phyloP scores from a whole-genome alignment of 2,888 invertebrate species.

The Lottia scabra region DNA sequence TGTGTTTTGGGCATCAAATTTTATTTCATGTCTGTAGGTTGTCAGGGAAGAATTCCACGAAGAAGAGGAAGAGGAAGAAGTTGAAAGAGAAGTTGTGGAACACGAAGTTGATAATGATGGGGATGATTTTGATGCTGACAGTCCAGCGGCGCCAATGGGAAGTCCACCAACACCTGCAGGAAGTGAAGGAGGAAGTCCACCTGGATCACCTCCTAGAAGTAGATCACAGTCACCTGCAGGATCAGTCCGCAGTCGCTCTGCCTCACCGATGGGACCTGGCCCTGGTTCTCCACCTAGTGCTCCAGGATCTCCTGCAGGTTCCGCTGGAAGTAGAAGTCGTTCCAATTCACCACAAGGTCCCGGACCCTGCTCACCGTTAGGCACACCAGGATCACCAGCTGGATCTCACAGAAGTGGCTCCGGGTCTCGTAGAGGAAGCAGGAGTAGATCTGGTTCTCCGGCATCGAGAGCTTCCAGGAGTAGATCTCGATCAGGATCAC shows the following conservation, averaged over 20 bases:
- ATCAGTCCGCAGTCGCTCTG: conserved; percentile 22
- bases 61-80: conserved; percentile 17
- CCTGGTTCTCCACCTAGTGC: conserved; percentile 35
- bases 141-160: conserved; percentile 19
- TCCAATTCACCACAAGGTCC: conserved; percentile 20
- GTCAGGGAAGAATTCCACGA: not conserved
- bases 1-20: too few species aligned
- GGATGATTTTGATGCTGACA: conserved; percentile 14
- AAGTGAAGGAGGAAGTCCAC: conserved; percentile 24
- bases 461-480: conserved; percentile 15
- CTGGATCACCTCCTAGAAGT: conserved; percentile 23
- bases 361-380: conserved; percentile 16
- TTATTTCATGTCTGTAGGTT: too few species aligned
- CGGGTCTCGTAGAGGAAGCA: conserved; percentile 29
- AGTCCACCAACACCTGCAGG: conserved; percentile 28
- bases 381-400: conserved; percentile 16
- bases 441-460: conserved; percentile 22
- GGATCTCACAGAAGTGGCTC: conserved; percentile 25
- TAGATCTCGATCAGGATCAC: conserved; percentile 33
- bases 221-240: conserved; percentile 23
- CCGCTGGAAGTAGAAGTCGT: conserved; percentile 23
- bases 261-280: conserved; percentile 32
- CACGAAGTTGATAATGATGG: conserved; percentile 36
- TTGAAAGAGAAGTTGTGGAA: conserved; percentile 35
- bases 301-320: conserved; percentile 16